phyloP scores from a whole-genome alignment of 2,797 vertebrate species.

The Tympanoctomys barrerae region DNA sequence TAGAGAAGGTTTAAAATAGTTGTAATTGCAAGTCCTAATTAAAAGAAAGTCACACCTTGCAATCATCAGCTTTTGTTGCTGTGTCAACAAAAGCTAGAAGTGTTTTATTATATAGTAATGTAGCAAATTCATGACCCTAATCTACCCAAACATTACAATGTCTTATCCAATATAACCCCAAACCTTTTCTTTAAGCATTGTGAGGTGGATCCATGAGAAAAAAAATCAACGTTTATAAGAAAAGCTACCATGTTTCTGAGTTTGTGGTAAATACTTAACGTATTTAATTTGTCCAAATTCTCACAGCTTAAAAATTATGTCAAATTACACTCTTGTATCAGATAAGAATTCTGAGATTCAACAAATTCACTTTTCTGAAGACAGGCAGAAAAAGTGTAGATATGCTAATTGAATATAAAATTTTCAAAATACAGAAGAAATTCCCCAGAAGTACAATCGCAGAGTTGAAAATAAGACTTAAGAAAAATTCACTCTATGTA shows the following conservation, averaged over 20 bases:
- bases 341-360: not conserved
- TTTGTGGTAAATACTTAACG: not conserved
- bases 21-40: slow-evolving; percentile 43
- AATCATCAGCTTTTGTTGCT: not conserved
- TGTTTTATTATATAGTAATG: slow-evolving; percentile 30
- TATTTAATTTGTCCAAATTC: not conserved
- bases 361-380: slow-evolving; percentile 20
- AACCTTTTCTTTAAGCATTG: not conserved
- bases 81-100: slow-evolving; percentile 21
- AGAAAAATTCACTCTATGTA: not conserved
- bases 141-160: not conserved
- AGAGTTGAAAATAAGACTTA: not conserved
- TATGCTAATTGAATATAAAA: not conserved
- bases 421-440: slow-evolving; percentile 11
- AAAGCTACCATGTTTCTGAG: not conserved
- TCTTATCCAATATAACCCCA: not conserved
- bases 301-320: not conserved
- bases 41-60: not conserved
- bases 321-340: not conserved
- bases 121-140: not conserved
- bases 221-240: slow-evolving; percentile 24
- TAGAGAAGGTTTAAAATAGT: slow-evolving; percentile 43
- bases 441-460: not conserved
- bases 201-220: not conserved
- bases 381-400: not conserved